Base-by-base conservation (phyloP, 1,140 invertebrate species). In the Cydia splendana region DNA sequence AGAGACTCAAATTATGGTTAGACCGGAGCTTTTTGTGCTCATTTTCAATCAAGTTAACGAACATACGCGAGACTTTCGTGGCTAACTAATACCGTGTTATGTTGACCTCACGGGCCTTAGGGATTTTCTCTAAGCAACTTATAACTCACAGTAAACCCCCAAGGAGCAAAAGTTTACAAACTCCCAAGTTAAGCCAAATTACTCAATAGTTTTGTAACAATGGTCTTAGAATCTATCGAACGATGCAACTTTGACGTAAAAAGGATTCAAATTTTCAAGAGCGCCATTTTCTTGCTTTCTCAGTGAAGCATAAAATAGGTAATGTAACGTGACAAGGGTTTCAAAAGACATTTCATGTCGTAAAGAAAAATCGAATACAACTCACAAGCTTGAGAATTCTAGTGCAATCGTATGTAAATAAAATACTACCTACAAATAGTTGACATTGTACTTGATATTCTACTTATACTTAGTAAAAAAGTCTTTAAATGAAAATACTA, bases 251-350 rank as follows among this genome's bases (percentile, higher is more conserved):
- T 42, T 6, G 34, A 30, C 67, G 45, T 13, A 71, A 71, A 45
- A 42, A 6, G 65, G 67, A 71, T 71, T 71, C 4, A 71, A 71
- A 71, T 71, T 71, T 71, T 71, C 67, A 42, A 71, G 30, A 71
- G 7, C 4, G 6, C 34, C 30, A 42, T 38, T 71, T 71, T 71
- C 30, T 20, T n/a, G n/a, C 12, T 13, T 38, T 38, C 5, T 18
- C 67, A 18, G 6, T 34, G 65, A 5, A 28, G 30, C 65, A 15
- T 34, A 69, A 69, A 38, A 6, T 38, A 38, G 34, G 34, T 67
- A 67, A 67, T 34, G 65, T 67, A 67, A 67, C 65, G 65, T n/a
- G 65, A 34, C 13, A 34, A 67, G 30, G 65, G 65, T 34, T 67
- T 38, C 15, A 71, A 15, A 42, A 42, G 34, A 45, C 0, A 4